Base-by-base conservation (phyloP, 2,888 invertebrate species). In the Metopia argyrocephala region DNA sequence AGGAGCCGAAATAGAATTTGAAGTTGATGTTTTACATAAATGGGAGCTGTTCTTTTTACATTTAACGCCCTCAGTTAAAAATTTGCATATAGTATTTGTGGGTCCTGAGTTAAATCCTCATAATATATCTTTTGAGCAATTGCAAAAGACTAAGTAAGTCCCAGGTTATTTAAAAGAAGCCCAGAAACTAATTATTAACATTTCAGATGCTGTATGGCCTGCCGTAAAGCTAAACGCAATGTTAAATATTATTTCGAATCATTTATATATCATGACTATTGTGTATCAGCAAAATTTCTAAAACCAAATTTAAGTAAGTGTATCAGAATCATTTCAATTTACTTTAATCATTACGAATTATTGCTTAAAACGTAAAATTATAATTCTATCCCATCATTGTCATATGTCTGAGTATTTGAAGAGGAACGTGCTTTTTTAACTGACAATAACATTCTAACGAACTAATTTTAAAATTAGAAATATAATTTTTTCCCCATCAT, bases 21-120 rank as follows among this genome's bases (percentile, higher is more conserved):
- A 95, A 88, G 94, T 94, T 0, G 93, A 93, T 81, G 92, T 92
- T 15, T 89, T 94, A 3, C 92, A 92, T 68, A 94, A 94, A 76
- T 95, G 95, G 95, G 95, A 95, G 85, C 91, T 92, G 50, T 93
- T 94, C 86, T 93, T 95, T 80, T 87, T 95, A 0, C 95, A 95
- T 86, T 91, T 94, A 38, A 87, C 92, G 5, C 93, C 94, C 0
- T 89, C 91, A 0, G 84, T 94, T 0, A 91, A 91, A 65, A 91
- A 90, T 48, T 85, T 95, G 3, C 91, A 90, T 62, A 89, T 95
- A 2, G 92, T 93, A 0, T 93, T 95, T 62, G 89, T 94, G 31
- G 94, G 94, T 0, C 93, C 93, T 0, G 94, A 94, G 84, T 89
- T 95, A 0, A 92, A 93, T 86, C 91, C 93, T 0, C 91, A 91